Conservation (phyloP, 2,113 vertebrate species). For the Lophotis ruficrista region DNA sequence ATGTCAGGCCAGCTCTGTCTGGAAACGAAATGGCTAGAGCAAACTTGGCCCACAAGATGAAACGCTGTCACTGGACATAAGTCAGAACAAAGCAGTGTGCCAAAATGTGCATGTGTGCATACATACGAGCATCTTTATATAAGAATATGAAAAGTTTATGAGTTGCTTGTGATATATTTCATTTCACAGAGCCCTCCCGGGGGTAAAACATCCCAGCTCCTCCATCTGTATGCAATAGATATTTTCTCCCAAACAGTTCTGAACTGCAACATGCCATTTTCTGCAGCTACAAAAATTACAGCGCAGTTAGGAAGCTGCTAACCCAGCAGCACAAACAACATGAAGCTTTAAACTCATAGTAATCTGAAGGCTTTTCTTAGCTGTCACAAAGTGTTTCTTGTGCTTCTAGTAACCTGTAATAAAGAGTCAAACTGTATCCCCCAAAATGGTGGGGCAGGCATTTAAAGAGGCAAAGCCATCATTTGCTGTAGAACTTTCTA, state of each 20-base stretch:
- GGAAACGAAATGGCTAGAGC: background rate
- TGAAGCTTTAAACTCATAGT: slow-evolving; percentile 25
- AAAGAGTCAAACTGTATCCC: slow-evolving; percentile 8
- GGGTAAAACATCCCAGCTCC: background rate
- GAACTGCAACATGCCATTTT: slow-evolving; percentile 49
- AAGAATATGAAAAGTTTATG: background rate
- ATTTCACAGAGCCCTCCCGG: background rate
- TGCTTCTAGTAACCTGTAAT: slow-evolving; percentile 53
- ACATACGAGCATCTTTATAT: background rate
- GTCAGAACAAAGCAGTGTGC: background rate
- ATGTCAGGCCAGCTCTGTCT: background rate
- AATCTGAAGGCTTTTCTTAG: slow-evolving; percentile 52
- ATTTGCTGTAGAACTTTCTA: slow-evolving; percentile 14
- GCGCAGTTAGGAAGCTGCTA: slow-evolving; percentile 1
- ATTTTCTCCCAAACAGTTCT: slow-evolving; percentile 1
- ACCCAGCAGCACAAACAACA: background rate
- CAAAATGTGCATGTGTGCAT: background rate
- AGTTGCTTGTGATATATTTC: background rate
- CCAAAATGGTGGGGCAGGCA: background rate
- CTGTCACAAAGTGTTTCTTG: slow-evolving; percentile 21
- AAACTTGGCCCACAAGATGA: background rate
- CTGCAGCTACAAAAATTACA: slow-evolving; percentile 37
- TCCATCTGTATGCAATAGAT: background rate
- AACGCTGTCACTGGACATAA: background rate
- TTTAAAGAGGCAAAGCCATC: background rate